Evolutionary conservation across 2,888 invertebrate genomes (phyloP), one percentile per base, ranked within the genome.

Genomic region (Caenorhabditis becei): DNA sequence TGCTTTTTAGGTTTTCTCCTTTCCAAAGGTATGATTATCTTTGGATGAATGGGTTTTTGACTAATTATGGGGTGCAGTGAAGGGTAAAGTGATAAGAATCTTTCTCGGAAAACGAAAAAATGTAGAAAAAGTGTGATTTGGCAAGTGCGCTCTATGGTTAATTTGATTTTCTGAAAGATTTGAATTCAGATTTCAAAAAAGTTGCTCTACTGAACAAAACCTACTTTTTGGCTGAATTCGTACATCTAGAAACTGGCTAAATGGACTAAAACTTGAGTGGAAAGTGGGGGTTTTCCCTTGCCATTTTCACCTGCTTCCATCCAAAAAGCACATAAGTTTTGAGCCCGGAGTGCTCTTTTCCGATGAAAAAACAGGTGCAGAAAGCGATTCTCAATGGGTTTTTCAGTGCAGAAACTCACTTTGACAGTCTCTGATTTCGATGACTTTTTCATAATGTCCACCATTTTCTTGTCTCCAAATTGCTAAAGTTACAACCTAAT

Each of bases 401-500:
- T 61, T 24, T 44, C 37, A 8, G 11, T 37, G 23, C 16, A 65
- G 44, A 77, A 26, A 53, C 62, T 56, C 23, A 82, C 84, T 32
- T 81, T 80, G 0, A 85, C 83, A 18, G 82, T 59, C 51, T 85
- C 85, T 61, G 70, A 66, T 70, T 70, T 66, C 32, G 59, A 58
- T 16, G 71, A 54, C 16, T 59, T 81, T 24, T 72, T 77, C 77
- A 63, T 69, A 3, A 67, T 26, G 16, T 81, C 81, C 37, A 81
- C 81, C 81, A 77, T 81, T 41, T 53, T 23, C 24, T 3, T 10
- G 41, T 41, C 14, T 41, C 14, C 14, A 41, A 16, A 14, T 41
- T 10, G 5, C 3, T 14, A 5, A 41, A 41, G 14, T 35, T 35
- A 10, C 35, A 16, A 14, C 5, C 14, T 26, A 24, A 20, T 51